These are phyloP conservation scores for Cyclophora albipunctata DNA, from an alignment of 2,888 invertebrate genomes.

Conservation along the genomic window DNA sequence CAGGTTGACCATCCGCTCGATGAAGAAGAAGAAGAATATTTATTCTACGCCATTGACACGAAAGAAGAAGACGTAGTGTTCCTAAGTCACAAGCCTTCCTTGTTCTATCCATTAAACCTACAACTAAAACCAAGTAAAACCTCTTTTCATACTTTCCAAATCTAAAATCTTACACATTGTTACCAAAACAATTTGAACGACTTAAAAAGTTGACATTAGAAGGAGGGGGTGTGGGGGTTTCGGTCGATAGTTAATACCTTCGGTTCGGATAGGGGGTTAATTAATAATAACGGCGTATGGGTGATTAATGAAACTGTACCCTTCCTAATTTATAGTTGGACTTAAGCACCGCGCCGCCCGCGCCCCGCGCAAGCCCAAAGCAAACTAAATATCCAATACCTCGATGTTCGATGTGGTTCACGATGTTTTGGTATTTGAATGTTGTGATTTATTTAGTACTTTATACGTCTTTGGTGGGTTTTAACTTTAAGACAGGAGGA, in stretches of 20 bases:
- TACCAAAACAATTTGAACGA: too few relatives aligned
- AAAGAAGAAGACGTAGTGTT: too few relatives aligned
- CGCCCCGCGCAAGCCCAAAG: conserved; percentile 60
- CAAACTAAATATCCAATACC: conserved; percentile 76
- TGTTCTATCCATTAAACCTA: too few relatives aligned
- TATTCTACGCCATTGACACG: too few relatives aligned
- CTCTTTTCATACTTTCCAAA: too few relatives aligned
- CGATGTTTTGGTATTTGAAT: conserved; percentile 39
- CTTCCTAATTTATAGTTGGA: conserved; percentile 77
- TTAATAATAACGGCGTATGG: conserved; percentile 76
- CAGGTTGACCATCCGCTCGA: too few relatives aligned
- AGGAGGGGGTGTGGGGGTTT: conserved; percentile 24
- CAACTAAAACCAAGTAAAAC: too few relatives aligned
- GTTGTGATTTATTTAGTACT: conserved; percentile 3
- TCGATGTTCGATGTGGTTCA: conserved; percentile 43
- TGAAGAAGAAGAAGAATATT: too few relatives aligned
- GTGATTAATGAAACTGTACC: conserved; percentile 76
- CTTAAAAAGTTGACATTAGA: conserved; percentile 53
- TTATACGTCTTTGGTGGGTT: conserved; percentile 40
- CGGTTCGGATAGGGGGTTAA: conserved; percentile 70
- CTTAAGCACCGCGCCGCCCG: conserved; percentile 63
- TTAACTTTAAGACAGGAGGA: conserved; percentile 60
- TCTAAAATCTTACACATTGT: too few relatives aligned
- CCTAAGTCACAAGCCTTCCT: too few relatives aligned
- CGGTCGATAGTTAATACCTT: conserved; percentile 70